Evolutionary conservation across 2,888 invertebrate genomes (phyloP).

Genomic region (Pyralis farinalis): DNA sequence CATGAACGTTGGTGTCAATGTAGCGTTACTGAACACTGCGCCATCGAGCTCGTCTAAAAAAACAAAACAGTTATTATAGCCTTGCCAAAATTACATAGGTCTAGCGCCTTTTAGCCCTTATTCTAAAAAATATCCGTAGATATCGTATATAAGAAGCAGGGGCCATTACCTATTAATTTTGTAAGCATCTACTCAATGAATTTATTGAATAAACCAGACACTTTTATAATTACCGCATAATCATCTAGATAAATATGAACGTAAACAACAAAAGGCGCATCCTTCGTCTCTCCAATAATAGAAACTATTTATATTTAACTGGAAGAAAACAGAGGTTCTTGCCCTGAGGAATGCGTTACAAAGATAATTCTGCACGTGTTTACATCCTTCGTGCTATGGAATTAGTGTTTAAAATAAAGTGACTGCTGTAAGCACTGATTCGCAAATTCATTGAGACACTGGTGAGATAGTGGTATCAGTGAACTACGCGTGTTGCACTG

Average conservation of each 20-base stretch:
- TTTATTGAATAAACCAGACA: slow-evolving; percentile 3
- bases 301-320: slow-evolving; percentile 22
- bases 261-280: slow-evolving; percentile 21
- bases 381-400: neutral
- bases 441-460: slow-evolving; percentile 33
- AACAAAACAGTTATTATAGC: no score
- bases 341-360: slow-evolving; percentile 21
- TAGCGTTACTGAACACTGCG: no score
- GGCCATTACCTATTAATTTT: no score
- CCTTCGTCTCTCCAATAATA: slow-evolving; percentile 25
- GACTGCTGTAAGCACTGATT: neutral
- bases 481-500: slow-evolving; percentile 17
- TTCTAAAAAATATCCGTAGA: no score
- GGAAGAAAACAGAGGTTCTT: slow-evolving; percentile 41
- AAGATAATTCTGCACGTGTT: neutral
- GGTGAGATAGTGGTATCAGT: slow-evolving; percentile 16
- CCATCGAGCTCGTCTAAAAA: no score
- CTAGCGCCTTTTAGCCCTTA: no score
- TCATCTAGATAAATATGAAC: slow-evolving; percentile 10
- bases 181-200: no score
- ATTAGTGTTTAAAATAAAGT: slow-evolving; percentile 9
- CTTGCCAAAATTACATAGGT: no score
- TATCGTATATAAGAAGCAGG: no score
- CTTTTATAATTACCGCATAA: slow-evolving; percentile 6
- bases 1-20: no score